phyloP scores from a whole-genome alignment of 1,140 invertebrate genomes.

The Whitmania pigra region DNA sequence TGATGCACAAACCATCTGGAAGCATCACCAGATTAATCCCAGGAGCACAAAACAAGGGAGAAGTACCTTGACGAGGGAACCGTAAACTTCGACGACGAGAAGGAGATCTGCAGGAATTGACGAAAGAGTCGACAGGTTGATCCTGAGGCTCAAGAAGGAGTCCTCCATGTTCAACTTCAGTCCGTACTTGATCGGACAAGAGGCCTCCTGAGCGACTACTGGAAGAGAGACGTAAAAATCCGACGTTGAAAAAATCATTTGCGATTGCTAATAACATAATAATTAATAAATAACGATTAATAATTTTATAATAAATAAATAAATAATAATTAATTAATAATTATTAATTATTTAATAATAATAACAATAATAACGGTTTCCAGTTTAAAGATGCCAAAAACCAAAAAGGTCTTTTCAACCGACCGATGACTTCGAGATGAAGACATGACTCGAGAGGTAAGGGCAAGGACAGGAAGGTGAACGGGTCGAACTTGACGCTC shows the following conservation, averaged over 20 bases:
- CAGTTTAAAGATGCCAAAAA: constrained; percentile 20
- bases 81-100: constrained; percentile 56
- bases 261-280: too few species aligned
- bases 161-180: constrained; percentile 65
- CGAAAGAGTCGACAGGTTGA: constrained; percentile 54
- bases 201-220: constrained; percentile 65
- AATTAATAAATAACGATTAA: too few species aligned
- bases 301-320: too few species aligned
- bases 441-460: constrained; percentile 51
- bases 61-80: constrained; percentile 52
- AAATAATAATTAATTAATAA: too few species aligned
- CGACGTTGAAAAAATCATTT: neutral
- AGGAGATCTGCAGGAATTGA: constrained; percentile 51
- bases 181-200: constrained; percentile 66
- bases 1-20: neutral
- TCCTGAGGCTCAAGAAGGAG: constrained; percentile 58
- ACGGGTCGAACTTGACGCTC: constrained; percentile 74
- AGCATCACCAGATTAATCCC: neutral
- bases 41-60: neutral
- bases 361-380: too few species aligned
- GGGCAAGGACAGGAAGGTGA: constrained; percentile 71
- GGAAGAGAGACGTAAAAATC: constrained; percentile 22
- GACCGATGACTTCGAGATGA: constrained; percentile 54
- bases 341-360: too few species aligned
- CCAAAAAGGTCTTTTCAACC: constrained; percentile 27